Percentiles rank a stretch among this genome's conserved stretches.
Conservation (phyloP, 30 jellyfish, hydroid and myxozoan genomes). For the Chironex yamaguchii region DNA sequence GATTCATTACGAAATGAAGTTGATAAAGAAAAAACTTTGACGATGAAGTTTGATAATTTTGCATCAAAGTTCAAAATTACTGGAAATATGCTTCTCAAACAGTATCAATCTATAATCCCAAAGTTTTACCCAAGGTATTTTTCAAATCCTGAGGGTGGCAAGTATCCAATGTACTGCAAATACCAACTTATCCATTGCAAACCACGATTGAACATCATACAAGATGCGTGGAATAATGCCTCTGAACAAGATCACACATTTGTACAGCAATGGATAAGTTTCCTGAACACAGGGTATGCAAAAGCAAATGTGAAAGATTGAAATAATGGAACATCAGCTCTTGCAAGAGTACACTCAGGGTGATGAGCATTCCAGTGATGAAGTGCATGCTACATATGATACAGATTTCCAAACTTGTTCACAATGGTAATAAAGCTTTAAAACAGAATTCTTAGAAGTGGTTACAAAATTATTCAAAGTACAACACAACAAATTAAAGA, state of each 20-base stretch:
- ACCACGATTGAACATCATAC: conserved; percentile 51
- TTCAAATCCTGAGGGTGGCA: not conserved
- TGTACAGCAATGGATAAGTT: conserved; percentile 23
- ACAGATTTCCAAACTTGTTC: not conserved
- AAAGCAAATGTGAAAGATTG: conserved; percentile 18
- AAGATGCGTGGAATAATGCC: conserved; percentile 57
- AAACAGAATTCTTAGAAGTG: not conserved
- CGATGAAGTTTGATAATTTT: conserved; percentile 1
- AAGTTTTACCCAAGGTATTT: not conserved
- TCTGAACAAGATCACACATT: conserved; percentile 34
- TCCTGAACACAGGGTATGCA: conserved; percentile 38
- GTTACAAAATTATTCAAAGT: not conserved
- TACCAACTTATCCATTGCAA: conserved; percentile 42
- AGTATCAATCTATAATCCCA: not conserved
- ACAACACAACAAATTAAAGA: not conserved
- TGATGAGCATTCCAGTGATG: not conserved
- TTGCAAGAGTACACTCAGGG: not conserved
- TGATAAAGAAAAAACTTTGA: not conserved
- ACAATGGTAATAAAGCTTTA: not conserved
- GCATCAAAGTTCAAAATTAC: not conserved
- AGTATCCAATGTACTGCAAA: conserved; percentile 54
- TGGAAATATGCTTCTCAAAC: not conserved
- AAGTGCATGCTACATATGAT: conserved; percentile 1
- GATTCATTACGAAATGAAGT: not conserved
- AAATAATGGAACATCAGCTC: not conserved